These are phyloP conservation scores for Tinea trinotella DNA, from an alignment of 2,888 invertebrate genomes.

Conservation along the genomic window DNA sequence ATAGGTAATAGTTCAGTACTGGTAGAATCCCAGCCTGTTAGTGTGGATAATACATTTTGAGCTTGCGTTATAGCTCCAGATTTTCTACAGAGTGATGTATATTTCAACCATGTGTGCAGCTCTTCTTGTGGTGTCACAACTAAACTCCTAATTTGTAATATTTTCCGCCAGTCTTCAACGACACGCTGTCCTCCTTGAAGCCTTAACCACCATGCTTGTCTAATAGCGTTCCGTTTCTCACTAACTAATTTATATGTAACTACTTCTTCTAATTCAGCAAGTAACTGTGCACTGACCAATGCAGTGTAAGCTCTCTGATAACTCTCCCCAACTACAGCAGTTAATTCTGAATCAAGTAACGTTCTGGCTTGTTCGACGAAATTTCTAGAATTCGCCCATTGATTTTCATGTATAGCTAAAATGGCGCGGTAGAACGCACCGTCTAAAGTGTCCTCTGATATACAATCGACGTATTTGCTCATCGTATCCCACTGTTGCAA, in stretches of 20 bases:
- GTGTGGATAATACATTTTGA: conserved; percentile 91
- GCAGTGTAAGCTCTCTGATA: conserved; percentile 96
- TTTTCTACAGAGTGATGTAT: conserved; percentile 96
- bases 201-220: conserved; percentile 95
- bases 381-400: conserved; percentile 78
- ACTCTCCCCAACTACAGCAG: conserved; percentile 96
- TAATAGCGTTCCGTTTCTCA: conserved; percentile 86
- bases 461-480: conserved; percentile 89
- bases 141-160: conserved; percentile 95
- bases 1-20: conserved; percentile 79
- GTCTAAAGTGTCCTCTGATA: conserved; percentile 94
- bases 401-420: conserved; percentile 86
- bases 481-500: conserved; percentile 94
- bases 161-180: conserved; percentile 98
- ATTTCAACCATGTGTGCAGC: conserved; percentile 96
- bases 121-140: conserved; percentile 95
- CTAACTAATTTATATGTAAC: conserved; percentile 95
- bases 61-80: conserved; percentile 91
- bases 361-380: conserved; percentile 95
- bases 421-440: conserved; percentile 97
- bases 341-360: conserved; percentile 94
- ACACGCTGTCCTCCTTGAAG: conserved; percentile 94
- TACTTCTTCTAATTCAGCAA: conserved; percentile 97
- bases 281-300: conserved; percentile 96
- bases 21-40: conserved; percentile 87